Evolutionary conservation across 1,140 invertebrate species (phyloP), one percentile per base, ranked within the genome.

Genomic region (Choristoneura fumiferana): DNA sequence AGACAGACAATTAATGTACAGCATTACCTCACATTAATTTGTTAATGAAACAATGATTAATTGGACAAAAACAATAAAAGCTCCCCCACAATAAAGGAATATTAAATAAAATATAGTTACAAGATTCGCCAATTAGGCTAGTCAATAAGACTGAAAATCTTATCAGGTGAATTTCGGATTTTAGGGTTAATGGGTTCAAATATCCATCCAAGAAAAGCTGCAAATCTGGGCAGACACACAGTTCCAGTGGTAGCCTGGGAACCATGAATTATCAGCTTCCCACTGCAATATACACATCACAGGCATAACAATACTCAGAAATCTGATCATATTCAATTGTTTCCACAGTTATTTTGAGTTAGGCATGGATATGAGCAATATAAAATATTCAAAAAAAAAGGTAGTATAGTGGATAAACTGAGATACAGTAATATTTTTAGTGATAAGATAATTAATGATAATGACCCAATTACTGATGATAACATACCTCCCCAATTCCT

Each of bases 151-250:
- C 66, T 73, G 69, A 67, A 87, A 63, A 87, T 84, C 55, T 68
- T 58, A 53, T 76, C 40, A 13, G 65, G 45, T 39, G 58, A 49
- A 34, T 74, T 10, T 45, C 58, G 22, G 52, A 54, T 56, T 35
- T 54, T 57, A 33, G 63, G 58, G 13, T 69, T 52, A 15, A 68
- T 60, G 12, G 78, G 72, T 59, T 82, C 57, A 77, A 82, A 88
- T 17, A 80, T 57, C 76, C 78, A 87, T 29, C 85, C 85, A 43
- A 86, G 18, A 49, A 72, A 73, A 8, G 56, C 57, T 35, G 74
- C 78, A 69, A 84, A 88, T 78, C 75, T 15, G 79, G 70, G 55
- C 85, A 89, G 8, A 80, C 54, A 58, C 85, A 89, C 12, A 69
- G 69, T 59, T 75, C 77, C 78, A 84, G 6, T 54, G 63, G 62